Evolutionary conservation across 1,140 invertebrate genomes (phyloP).

Genomic region (Paramacrobiotus metropolitanus): DNA sequence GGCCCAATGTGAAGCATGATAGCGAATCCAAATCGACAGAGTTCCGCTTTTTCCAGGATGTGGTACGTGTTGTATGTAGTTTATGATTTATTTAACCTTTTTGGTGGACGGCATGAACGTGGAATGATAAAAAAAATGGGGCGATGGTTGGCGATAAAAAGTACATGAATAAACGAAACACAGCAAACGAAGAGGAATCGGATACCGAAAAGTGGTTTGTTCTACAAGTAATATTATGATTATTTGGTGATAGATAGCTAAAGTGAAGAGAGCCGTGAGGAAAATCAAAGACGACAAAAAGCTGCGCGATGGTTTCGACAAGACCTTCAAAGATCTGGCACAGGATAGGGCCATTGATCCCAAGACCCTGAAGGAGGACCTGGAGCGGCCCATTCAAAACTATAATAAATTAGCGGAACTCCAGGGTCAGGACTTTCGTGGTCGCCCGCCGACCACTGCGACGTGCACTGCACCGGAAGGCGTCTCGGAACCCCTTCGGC

Average conservation of each 20-base stretch:
- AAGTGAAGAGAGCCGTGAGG: constrained; percentile 10
- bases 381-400: not conserved
- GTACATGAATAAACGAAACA: not conserved
- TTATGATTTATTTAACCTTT: constrained; percentile 5
- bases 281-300: constrained; percentile 18
- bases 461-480: not conserved
- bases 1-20: constrained; percentile 30
- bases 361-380: not conserved
- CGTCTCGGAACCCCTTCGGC: not conserved
- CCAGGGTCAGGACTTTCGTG: not conserved
- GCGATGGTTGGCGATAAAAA: not conserved
- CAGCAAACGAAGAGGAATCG: not conserved
- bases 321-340: constrained; percentile 22
- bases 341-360: constrained; percentile 17
- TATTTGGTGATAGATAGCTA: constrained; percentile 6
- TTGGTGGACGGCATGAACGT: not conserved
- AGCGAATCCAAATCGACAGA: constrained; percentile 14
- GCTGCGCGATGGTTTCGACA: constrained; percentile 22
- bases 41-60: constrained; percentile 11
- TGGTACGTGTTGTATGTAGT: constrained; percentile 8
- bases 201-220: not conserved
- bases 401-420: not conserved
- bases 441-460: not conserved
- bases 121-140: not conserved
- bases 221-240: not conserved